A percentile compares a stretch with the other conserved stretches of the same genome.
Conservation (phyloP, 1,140 invertebrate species). For the Psix sp. region DNA sequence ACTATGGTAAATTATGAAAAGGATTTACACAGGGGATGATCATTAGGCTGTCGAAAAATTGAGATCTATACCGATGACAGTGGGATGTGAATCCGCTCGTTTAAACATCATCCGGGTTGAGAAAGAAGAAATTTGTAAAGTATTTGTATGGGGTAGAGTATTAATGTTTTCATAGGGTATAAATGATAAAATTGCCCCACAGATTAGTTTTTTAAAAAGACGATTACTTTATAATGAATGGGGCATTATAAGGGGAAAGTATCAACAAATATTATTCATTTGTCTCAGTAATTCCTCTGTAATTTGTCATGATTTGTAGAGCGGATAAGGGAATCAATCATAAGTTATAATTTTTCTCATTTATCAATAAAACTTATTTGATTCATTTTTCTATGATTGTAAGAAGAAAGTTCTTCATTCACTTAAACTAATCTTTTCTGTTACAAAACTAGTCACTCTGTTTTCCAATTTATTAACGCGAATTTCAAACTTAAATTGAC, state of each 20-base stretch:
- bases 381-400: no score
- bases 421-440: no score
- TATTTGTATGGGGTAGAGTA: background rate
- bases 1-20: conserved; percentile 32
- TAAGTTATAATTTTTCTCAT: no score
- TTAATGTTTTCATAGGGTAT: conserved; percentile 9
- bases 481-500: no score
- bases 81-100: conserved; percentile 27
- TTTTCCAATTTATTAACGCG: no score
- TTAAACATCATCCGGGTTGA: conserved; percentile 13
- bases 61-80: conserved; percentile 33
- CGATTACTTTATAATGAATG: conserved; percentile 19
- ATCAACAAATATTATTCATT: conserved; percentile 9
- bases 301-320: no score
- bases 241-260: background rate
- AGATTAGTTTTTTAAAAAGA: conserved; percentile 20
- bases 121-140: no score
- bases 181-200: conserved; percentile 10
- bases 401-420: no score
- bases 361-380: no score
- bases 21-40: conserved; percentile 41
- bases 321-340: no score
- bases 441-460: no score
- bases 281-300: background rate
- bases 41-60: conserved; percentile 46